phyloP scores from a whole-genome alignment of 2,113 vertebrate genomes.

The Tricholaema leucomelas region DNA sequence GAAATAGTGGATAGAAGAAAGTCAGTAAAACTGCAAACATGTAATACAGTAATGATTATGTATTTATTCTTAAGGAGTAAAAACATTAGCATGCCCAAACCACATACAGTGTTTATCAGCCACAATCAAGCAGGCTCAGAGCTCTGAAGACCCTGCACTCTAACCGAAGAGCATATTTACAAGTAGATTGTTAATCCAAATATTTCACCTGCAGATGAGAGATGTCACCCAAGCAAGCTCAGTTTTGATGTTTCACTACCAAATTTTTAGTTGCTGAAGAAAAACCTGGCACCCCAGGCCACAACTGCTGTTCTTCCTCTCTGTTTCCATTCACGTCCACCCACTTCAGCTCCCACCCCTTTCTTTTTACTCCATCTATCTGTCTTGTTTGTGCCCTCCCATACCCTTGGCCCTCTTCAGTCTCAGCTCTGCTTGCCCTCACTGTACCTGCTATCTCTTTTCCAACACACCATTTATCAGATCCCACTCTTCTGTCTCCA shows the following conservation, averaged over 20 bases:
- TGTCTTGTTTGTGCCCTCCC: background rate
- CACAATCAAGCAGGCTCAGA: background rate
- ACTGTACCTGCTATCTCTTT: background rate
- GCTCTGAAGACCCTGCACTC: background rate
- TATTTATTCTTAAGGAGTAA: background rate
- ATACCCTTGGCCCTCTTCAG: background rate
- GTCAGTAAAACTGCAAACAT: background rate
- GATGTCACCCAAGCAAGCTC: background rate
- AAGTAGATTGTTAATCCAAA: slow-evolving; percentile 4
- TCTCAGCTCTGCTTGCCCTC: background rate
- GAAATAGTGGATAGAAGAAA: background rate
- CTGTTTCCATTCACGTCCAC: background rate
- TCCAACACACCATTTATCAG: background rate
- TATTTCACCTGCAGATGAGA: background rate
- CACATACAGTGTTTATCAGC: background rate
- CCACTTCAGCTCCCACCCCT: background rate
- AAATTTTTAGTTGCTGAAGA: background rate
- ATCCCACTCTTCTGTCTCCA: background rate
- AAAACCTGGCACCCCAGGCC: background rate
- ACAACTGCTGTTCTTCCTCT: background rate
- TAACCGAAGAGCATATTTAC: background rate
- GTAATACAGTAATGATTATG: background rate
- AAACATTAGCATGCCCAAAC: background rate
- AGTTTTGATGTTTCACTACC: background rate
- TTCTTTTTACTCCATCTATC: background rate